Evolutionary conservation across 2,113 vertebrate species (phyloP), one percentile per base, ranked within the genome.

Genomic region (Acrocephalus kingi): DNA sequence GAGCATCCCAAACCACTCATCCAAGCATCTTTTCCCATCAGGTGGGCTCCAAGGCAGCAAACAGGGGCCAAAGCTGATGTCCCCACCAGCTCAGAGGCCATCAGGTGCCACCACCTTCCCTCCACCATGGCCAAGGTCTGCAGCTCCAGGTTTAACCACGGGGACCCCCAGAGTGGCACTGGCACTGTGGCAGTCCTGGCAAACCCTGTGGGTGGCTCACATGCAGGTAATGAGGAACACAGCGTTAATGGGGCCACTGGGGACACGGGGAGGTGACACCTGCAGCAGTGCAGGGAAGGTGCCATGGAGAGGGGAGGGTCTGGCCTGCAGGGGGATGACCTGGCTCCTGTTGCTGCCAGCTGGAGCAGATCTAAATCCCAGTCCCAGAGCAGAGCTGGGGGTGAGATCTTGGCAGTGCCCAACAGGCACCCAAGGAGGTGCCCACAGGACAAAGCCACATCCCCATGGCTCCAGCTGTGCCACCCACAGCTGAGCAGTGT

Each of bases 401-500:
- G 59, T 1, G 2, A 79, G 28, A 59, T 55, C 46, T 8, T 48
- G 31, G 43, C 67, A 81, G 28, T 23, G 24, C 24, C 69, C 63
- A 69, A 12, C 12, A 73, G 77, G 51, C 51, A 71, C 5, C 31
- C 54, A 46, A 14, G 41, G 62, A 77, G 33, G 73, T 73, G 46
- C 31, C 41, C 6, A 2, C 23, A 23, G 75, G 59, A 81, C 3
- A 4, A 8, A 78, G 48, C 28, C 1, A 1, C 2, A 33, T 84
- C 58, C 67, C 71, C 54, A 33, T 0, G 0, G 61, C 69, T 62
- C 84, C 73, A 83, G 45, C 68, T 69, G 76, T 69, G 81, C 64
- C 77, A 52, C 73, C 68, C 15, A 0, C 0, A 0, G 59, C 68
- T 5, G 1, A 4, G 41, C 58, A 35, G 45, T 6, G 3, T 54